Percentiles rank a stretch among this genome's conserved stretches.
Evolutionary conservation across 1,140 invertebrate genomes (phyloP).

Genomic region (Euura saliciscinereae): DNA sequence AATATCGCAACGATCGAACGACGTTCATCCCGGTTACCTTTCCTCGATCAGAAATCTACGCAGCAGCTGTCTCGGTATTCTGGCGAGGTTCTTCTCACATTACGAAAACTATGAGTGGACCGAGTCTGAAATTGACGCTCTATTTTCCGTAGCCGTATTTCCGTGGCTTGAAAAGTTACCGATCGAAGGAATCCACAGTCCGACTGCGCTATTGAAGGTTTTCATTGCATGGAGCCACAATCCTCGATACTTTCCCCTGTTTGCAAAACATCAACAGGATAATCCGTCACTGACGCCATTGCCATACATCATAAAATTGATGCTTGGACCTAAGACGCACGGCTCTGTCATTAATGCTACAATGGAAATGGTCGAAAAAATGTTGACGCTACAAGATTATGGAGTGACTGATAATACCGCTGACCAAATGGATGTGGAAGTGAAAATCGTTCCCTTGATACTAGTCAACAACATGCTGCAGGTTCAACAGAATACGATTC

Average conservation of each 20-base stretch:
- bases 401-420: constrained; percentile 54
- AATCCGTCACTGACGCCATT: constrained; percentile 63
- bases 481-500: constrained; percentile 20
- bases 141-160: constrained; percentile 83
- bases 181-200: constrained; percentile 81
- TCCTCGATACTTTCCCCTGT: constrained; percentile 74
- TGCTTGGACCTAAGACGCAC: constrained; percentile 71
- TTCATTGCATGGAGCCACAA: constrained; percentile 78
- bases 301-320: constrained; percentile 70
- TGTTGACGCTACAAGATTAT: constrained; percentile 72
- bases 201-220: constrained; percentile 81
- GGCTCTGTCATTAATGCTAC: constrained; percentile 72
- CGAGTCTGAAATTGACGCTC: constrained; percentile 71
- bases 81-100: constrained; percentile 78
- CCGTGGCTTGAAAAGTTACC: constrained; percentile 79
- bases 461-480: constrained; percentile 38
- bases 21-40: constrained; percentile 68
- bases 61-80: constrained; percentile 63
- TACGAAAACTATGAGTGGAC: constrained; percentile 81
- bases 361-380: constrained; percentile 79
- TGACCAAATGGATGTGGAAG: constrained; percentile 46
- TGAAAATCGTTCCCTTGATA: constrained; percentile 28
- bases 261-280: constrained; percentile 66
- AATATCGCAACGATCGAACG: constrained; percentile 62
- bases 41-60: constrained; percentile 73